phyloP scores from a whole-genome alignment of 2,888 invertebrate genomes.

The Alsophila aescularia region DNA sequence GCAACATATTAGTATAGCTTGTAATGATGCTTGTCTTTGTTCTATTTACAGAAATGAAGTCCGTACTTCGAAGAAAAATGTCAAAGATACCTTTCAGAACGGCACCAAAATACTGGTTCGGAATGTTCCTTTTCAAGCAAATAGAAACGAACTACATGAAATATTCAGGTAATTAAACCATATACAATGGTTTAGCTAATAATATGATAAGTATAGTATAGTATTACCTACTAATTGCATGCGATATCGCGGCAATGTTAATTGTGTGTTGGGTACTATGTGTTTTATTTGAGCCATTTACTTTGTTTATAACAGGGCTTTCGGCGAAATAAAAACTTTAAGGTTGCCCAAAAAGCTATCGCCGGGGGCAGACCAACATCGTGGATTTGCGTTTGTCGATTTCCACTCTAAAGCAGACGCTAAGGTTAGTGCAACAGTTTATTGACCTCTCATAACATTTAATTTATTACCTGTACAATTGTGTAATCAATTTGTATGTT shows the following conservation, averaged over 20 bases:
- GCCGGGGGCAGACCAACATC: slow-evolving; percentile 90
- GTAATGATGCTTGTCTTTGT: slow-evolving; percentile 7
- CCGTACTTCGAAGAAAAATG: slow-evolving; percentile 83
- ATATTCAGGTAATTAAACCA: slow-evolving; percentile 89
- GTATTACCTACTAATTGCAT: slow-evolving; percentile 32
- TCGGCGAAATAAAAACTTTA: slow-evolving; percentile 96
- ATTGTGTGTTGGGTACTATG: slow-evolving; percentile 16
- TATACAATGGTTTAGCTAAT: slow-evolving; percentile 14
- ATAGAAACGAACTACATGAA: slow-evolving; percentile 90
- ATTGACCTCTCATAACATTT: slow-evolving; percentile 1
- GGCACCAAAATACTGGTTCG: slow-evolving; percentile 96
- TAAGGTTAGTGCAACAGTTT: slow-evolving; percentile 85
- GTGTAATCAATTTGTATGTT: slow-evolving; percentile 38
- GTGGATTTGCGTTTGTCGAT: slow-evolving; percentile 99
- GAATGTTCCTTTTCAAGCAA: slow-evolving; percentile 99
- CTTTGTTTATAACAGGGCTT: slow-evolving; percentile 85
- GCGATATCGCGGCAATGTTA: slow-evolving; percentile 29
- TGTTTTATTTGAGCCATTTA: slow-evolving; percentile 28
- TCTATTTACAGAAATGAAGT: slow-evolving; percentile 85
- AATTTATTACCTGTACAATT: not conserved
- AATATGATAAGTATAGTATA: slow-evolving; percentile 37
- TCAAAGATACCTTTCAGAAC: slow-evolving; percentile 86
- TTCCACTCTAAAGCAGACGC: slow-evolving; percentile 95
- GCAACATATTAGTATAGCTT: not conserved
- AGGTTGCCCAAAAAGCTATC: slow-evolving; percentile 95